phyloP scores from a whole-genome alignment of 2,888 invertebrate species.

The Mesorhabditis spiculigera region DNA sequence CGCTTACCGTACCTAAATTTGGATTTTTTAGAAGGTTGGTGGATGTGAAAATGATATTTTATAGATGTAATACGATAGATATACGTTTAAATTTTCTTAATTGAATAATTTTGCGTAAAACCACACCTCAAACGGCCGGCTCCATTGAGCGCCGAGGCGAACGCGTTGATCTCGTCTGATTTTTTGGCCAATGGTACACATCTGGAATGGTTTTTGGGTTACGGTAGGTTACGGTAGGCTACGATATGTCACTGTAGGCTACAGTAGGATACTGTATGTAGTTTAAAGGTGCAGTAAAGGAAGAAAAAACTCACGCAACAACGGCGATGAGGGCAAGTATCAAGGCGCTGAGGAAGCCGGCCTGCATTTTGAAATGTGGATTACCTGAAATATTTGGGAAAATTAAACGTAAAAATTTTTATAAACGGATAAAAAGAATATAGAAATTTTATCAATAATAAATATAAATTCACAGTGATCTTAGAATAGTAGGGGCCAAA shows the following conservation, averaged over 20 bases:
- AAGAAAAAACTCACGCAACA: conserved; percentile 9
- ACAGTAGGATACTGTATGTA: background rate
- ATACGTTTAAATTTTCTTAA: no score
- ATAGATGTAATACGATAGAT: no score
- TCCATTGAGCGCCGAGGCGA: conserved; percentile 39
- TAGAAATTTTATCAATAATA: no score
- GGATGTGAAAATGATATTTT: no score
- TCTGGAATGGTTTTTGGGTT: background rate
- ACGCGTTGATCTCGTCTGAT: conserved; percentile 34
- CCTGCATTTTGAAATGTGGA: conserved; percentile 10
- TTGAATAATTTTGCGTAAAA: no score
- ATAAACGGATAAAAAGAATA: no score
- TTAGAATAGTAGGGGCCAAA: no score
- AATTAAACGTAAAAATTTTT: background rate
- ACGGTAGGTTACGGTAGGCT: background rate
- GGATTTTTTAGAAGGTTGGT: no score
- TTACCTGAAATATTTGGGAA: background rate
- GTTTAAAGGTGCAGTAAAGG: background rate
- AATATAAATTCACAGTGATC: no score
- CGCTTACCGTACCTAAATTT: conserved; percentile 34
- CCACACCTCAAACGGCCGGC: conserved; percentile 34
- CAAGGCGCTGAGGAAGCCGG: conserved; percentile 16
- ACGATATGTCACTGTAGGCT: no score
- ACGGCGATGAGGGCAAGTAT: conserved; percentile 11
- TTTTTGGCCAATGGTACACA: conserved; percentile 20